Conservation (phyloP, 2,797 vertebrate genomes). For the Emys orbicularis region DNA sequence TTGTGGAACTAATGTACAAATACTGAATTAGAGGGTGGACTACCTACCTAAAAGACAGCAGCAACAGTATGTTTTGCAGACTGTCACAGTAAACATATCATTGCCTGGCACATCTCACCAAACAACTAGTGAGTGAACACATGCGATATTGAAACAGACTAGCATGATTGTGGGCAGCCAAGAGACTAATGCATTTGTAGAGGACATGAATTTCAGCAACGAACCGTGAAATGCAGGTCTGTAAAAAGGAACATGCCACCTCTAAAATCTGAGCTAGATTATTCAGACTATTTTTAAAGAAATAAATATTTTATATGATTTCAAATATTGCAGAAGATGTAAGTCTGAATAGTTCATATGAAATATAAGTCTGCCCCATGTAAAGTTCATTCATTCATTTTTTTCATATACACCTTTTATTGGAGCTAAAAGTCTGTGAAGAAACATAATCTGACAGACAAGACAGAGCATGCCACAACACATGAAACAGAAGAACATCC, state of each 20-base stretch:
- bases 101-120: constrained; percentile 1
- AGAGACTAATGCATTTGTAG: not conserved
- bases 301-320: not conserved
- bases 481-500: rapidly evolving
- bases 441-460: not conserved
- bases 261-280: not conserved
- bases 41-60: constrained; percentile 13
- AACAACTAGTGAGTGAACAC: not conserved
- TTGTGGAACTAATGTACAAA: constrained; percentile 45
- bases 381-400: not conserved
- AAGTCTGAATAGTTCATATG: not conserved
- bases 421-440: constrained; percentile 11
- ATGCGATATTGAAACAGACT: constrained; percentile 5
- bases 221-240: not conserved
- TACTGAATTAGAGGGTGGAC: constrained; percentile 30
- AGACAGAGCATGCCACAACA: rapidly evolving
- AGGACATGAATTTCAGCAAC: not conserved
- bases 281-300: constrained; percentile 1
- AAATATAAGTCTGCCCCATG: not conserved
- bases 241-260: not conserved
- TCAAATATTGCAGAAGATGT: not conserved
- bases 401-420: not conserved
- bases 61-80: constrained; percentile 50
- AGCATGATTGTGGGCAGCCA: constrained; percentile 3
- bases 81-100: not conserved